These are phyloP conservation scores for Apteryx owenii DNA, from an alignment of 2,113 vertebrate species.

Conservation along the genomic window DNA sequence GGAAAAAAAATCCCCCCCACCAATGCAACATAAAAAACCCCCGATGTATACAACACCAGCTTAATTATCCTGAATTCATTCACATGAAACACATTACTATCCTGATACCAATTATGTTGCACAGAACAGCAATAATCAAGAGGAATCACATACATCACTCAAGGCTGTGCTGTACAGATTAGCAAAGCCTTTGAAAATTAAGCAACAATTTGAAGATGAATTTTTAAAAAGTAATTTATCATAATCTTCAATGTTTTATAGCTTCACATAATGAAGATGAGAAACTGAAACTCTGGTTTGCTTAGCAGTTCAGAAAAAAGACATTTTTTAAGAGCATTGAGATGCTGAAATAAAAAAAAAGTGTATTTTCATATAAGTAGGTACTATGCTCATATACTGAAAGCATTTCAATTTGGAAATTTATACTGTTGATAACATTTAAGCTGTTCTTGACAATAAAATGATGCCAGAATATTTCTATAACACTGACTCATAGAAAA, in stretches of 20 bases:
- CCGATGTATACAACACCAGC: background rate
- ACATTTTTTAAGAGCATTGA: background rate
- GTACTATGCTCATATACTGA: background rate
- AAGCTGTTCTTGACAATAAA: background rate
- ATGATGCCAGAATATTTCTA: background rate
- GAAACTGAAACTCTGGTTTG: background rate
- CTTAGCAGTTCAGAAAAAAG: background rate
- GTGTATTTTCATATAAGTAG: background rate
- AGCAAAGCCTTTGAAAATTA: background rate
- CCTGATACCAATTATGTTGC: background rate
- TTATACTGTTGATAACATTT: background rate
- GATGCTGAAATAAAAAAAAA: background rate
- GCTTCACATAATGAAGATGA: background rate
- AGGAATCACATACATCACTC: background rate
- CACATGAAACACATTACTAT: background rate
- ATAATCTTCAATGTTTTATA: background rate
- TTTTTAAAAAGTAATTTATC: background rate
- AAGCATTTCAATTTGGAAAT: background rate
- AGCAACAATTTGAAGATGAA: background rate
- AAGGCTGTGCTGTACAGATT: background rate
- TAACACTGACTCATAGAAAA: background rate
- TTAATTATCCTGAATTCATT: background rate
- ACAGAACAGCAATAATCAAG: background rate
- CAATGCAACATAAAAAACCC: background rate
- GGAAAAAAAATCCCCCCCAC: background rate